phyloP scores from a whole-genome alignment of 2,113 vertebrate genomes.

The Epinephelus moara region DNA sequence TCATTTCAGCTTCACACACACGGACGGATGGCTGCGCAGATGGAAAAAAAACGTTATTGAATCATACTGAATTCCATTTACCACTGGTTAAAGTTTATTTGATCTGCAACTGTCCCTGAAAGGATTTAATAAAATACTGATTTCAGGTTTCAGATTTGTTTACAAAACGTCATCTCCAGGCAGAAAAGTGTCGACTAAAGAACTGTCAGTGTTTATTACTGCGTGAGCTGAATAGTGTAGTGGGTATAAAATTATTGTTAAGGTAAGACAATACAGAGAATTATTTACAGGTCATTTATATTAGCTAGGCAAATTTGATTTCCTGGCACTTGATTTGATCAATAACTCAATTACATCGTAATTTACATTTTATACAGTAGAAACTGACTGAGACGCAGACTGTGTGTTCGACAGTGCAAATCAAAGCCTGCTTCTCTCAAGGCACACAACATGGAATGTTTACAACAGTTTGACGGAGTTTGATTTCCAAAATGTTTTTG shows the following conservation, averaged over 20 bases:
- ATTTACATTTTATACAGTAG: slow-evolving; percentile 80
- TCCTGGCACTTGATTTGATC: slow-evolving; percentile 84
- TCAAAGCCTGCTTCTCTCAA: slow-evolving; percentile 86
- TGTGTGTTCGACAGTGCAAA: slow-evolving; percentile 89
- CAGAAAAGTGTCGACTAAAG: slow-evolving; percentile 58
- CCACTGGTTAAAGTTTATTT: slow-evolving; percentile 72
- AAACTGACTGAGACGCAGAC: slow-evolving; percentile 68
- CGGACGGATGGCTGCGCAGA: not conserved
- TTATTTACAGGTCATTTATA: slow-evolving; percentile 91
- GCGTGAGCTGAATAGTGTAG: slow-evolving; percentile 75
- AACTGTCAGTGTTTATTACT: slow-evolving; percentile 77
- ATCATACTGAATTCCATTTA: slow-evolving; percentile 47
- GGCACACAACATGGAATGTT: slow-evolving; percentile 88
- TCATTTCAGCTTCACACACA: slow-evolving; percentile 62
- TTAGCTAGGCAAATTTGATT: slow-evolving; percentile 88
- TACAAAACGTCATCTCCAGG: slow-evolving; percentile 60
- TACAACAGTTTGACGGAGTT: slow-evolving; percentile 82
- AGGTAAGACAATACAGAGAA: slow-evolving; percentile 86
- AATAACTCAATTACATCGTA: slow-evolving; percentile 65
- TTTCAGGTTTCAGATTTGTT: slow-evolving; percentile 62
- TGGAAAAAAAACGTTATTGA: slow-evolving; percentile 7
- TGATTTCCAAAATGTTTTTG: slow-evolving; percentile 70
- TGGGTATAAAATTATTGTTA: slow-evolving; percentile 88
- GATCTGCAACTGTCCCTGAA: slow-evolving; percentile 59
- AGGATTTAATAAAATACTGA: slow-evolving; percentile 42